Conservation (phyloP, 1,140 invertebrate genomes). For the Bombus breviceps region DNA sequence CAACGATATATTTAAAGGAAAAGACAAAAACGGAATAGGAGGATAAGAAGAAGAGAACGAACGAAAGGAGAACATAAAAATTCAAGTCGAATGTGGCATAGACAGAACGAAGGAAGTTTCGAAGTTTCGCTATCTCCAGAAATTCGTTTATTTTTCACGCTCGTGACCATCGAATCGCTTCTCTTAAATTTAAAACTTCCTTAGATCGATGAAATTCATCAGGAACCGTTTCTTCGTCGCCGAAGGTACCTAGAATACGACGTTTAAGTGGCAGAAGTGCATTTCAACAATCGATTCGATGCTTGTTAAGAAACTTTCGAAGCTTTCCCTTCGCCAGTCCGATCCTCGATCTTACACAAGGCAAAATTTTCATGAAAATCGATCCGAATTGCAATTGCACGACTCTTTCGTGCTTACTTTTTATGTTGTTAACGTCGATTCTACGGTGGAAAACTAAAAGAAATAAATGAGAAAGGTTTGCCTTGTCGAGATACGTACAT, state of each 20-base stretch:
- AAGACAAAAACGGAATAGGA: not conserved
- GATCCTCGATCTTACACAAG: not conserved
- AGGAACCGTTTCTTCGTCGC: not conserved
- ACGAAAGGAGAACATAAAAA: not conserved
- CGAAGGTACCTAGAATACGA: not conserved
- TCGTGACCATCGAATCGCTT: not conserved
- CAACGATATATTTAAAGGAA: not conserved
- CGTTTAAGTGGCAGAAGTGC: not conserved
- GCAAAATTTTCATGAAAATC: not conserved
- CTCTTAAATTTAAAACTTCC: too few species aligned
- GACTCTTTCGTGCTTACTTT: too few species aligned
- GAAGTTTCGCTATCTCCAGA: not conserved
- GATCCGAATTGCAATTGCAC: not conserved
- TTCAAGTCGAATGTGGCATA: not conserved
- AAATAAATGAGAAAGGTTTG: not conserved
- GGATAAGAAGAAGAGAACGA: not conserved
- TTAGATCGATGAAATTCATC: not conserved
- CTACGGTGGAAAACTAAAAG: not conserved
- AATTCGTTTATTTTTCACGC: not conserved
- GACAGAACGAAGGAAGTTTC: slow-evolving; percentile 14
- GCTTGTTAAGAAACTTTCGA: not conserved
- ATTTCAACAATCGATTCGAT: not conserved
- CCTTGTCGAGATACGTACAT: slow-evolving; percentile 4
- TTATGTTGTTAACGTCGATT: too few species aligned
- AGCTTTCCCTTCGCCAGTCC: slow-evolving; percentile 2